Percentiles rank a stretch among this genome's conserved stretches.
Conservation (phyloP, 37 sponge, comb jelly and placozoan genomes). For the Spongia lamella region DNA sequence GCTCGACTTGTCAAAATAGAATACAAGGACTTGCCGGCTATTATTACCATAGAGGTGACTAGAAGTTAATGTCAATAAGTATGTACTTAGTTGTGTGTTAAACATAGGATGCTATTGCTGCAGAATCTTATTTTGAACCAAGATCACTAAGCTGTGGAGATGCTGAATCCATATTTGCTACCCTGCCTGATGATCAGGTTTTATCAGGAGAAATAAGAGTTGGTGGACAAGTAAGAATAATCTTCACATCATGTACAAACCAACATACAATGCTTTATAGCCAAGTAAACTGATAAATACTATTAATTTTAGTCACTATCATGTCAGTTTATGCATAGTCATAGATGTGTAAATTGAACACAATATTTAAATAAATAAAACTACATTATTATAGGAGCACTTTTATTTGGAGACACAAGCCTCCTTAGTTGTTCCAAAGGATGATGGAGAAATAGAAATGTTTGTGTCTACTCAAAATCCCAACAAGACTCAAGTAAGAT, state of each 20-base stretch:
- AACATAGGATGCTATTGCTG: conserved; percentile 74
- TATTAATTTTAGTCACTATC: too few relatives aligned
- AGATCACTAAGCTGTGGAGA: background rate
- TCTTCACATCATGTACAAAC: too few relatives aligned
- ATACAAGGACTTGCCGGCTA: conserved; percentile 67
- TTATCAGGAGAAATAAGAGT: conserved; percentile 49
- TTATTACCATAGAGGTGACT: conserved; percentile 75
- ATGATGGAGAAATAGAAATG: conserved; percentile 78
- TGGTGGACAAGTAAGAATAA: conserved; percentile 57
- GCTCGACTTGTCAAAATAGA: conserved; percentile 63
- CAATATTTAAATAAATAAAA: too few relatives aligned
- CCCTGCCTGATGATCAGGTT: conserved; percentile 25
- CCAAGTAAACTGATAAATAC: too few relatives aligned
- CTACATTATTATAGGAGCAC: conserved; percentile 87
- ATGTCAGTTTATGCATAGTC: too few relatives aligned
- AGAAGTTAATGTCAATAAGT: background rate
- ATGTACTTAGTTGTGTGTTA: background rate
- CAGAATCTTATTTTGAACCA: conserved; percentile 36
- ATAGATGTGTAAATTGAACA: too few relatives aligned
- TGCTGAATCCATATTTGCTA: conserved; percentile 46
- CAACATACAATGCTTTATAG: too few relatives aligned
- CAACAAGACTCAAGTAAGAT: conserved; percentile 11
- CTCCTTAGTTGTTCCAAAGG: conserved; percentile 70
- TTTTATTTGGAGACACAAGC: conserved; percentile 88
- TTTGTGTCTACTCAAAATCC: conserved; percentile 68